phyloP scores from a whole-genome alignment of 2,888 invertebrate species.

The Cephonodes hylas region DNA sequence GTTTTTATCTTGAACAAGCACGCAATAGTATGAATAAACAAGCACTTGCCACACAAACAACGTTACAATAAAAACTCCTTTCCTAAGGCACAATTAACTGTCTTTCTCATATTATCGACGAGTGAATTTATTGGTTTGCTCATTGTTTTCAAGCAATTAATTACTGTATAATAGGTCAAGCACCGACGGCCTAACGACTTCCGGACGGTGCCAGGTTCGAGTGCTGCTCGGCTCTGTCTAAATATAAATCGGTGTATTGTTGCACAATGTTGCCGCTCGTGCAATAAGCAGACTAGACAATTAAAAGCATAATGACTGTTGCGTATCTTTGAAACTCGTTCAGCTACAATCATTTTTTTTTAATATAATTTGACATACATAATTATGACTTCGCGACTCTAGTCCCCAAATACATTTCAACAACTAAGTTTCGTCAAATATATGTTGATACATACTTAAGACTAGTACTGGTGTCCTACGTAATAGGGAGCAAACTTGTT shows the following conservation, averaged over 20 bases:
- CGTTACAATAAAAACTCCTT: background rate
- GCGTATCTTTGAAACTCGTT: no score
- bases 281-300: background rate
- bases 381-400: no score
- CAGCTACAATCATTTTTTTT: no score
- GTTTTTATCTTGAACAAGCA: background rate
- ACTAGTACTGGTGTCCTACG: no score
- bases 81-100: conserved; percentile 9
- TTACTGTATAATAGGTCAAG: conserved; percentile 56
- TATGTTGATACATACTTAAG: no score
- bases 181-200: conserved; percentile 55
- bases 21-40: background rate
- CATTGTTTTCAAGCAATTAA: conserved; percentile 52
- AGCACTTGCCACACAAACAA: background rate
- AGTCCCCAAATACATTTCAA: no score
- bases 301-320: background rate
- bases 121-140: conserved; percentile 34
- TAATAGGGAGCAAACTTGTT: no score
- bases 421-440: no score
- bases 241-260: conserved; percentile 44
- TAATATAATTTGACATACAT: no score
- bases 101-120: conserved; percentile 18
- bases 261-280: background rate
- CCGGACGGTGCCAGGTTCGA: conserved; percentile 52
- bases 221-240: conserved; percentile 38